Evolutionary conservation across 2,888 invertebrate species (phyloP), one percentile per base, ranked within the genome.

Genomic region (Nomada fabriciana): DNA sequence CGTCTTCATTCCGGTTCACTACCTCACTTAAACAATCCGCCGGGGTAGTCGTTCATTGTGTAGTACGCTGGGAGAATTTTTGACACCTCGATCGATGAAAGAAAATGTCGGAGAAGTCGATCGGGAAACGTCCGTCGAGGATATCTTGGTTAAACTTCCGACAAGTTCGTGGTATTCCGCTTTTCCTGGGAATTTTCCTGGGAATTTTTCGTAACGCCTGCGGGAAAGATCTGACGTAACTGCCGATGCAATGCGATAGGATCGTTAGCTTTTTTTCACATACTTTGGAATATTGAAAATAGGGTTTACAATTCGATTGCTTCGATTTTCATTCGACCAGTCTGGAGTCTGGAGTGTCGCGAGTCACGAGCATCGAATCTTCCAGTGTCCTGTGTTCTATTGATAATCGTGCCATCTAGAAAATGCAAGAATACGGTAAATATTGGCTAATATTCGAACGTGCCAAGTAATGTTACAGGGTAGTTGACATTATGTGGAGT

Each of bases 401-500:
- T 59, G n/a, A 47, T 69, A 47, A 69, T 47, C 5, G 5, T 20
- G 25, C 43, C 43, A 47, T 43, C 29, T n/a, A 52, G 29, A 18
- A 69, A 43, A 59, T 47, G 57, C n/a, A 29, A 25, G 25, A 47
- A 59, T 25, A 47, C 43, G 43, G 15, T 36, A 25, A 65, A 20
- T 20, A 65, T 65, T 65, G 65, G 52, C 65, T n/a, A 65, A 65
- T 36, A 36, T 3, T 23, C 23, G 50, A 52, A 25, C 10, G 25
- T 65, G 65, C 65, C 65, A 65, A 65, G 23, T n/a, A 53, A 52
- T 36, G 15, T 65, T 36, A 20, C 47, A 65, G 52, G 50, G n/a
- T 65, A 20, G n/a, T 36, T 11, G 20, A 10, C 10, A 13, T 29
- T 13, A 29, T 1, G 2, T 3, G 4, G 13, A 42, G 36, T 20